phyloP scores from a whole-genome alignment of 2,797 vertebrate species.

The Hippoglossus hippoglossus region DNA sequence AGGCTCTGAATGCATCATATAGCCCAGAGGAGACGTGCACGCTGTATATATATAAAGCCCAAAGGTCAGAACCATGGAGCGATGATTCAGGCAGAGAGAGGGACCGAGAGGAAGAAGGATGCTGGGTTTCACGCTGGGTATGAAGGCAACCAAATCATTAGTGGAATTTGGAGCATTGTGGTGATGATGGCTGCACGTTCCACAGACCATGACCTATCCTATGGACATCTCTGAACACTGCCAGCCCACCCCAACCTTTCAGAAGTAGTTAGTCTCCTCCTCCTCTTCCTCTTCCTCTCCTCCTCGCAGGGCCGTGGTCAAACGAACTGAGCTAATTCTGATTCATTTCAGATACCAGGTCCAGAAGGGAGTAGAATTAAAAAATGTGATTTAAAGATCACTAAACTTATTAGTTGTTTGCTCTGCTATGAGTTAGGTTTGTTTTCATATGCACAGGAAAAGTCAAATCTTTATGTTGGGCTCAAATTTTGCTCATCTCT shows the following conservation, averaged over 20 bases:
- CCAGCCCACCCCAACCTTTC: conserved; percentile 18
- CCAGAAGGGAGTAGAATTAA: too few relatives aligned
- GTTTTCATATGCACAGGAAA: too few relatives aligned
- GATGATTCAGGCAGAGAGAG: conserved; percentile 19
- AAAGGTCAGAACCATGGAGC: conserved; percentile 20
- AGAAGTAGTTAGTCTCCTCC: conserved; percentile 6
- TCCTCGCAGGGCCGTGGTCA: too few relatives aligned
- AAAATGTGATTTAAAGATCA: too few relatives aligned
- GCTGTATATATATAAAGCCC: conserved; percentile 9
- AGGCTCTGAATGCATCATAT: conserved; percentile 1
- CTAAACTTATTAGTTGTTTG: too few relatives aligned
- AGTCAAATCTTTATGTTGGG: too few relatives aligned
- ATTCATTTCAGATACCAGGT: too few relatives aligned
- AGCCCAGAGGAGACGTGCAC: conserved; percentile 3
- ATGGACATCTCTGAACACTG: conserved; percentile 2
- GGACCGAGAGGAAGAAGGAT: conserved; percentile 30
- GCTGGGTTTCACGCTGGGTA: conserved; percentile 34
- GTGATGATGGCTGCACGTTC: conserved; percentile 53
- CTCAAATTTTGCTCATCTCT: too few relatives aligned
- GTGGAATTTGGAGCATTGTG: conserved; percentile 69
- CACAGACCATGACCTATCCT: conserved; percentile 32
- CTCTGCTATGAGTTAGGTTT: too few relatives aligned
- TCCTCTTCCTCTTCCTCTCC: too few relatives aligned
- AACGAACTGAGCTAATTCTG: too few relatives aligned
- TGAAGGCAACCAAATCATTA: conserved; percentile 71